These are phyloP conservation scores for Fistularia commersonii DNA, from an alignment of 2,797 vertebrate species.

Conservation along the genomic window DNA sequence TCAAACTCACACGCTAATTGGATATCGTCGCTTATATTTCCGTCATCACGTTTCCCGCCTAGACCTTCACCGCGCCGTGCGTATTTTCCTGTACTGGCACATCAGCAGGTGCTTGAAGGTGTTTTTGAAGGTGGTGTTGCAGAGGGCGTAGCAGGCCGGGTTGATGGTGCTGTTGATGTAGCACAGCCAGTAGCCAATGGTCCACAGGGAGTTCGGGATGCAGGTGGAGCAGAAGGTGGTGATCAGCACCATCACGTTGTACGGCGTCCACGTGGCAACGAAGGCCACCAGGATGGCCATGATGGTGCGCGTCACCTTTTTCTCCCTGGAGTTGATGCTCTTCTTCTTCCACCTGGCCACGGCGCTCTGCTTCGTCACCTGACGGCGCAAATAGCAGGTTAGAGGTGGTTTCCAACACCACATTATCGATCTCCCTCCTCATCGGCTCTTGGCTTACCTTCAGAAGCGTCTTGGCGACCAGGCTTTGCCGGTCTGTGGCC, in stretches of 20 bases:
- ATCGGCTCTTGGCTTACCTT: conserved; percentile 39
- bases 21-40: no score
- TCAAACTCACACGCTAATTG: no score
- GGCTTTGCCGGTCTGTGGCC: conserved; percentile 80
- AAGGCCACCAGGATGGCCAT: conserved; percentile 95
- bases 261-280: conserved; percentile 93
- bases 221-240: conserved; percentile 90
- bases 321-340: conserved; percentile 84
- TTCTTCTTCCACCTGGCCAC: conserved; percentile 72
- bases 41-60: no score
- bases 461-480: conserved; percentile 65
- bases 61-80: conserved; percentile 51
- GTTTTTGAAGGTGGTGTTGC: conserved; percentile 96
- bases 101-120: conserved; percentile 94
- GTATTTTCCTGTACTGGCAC: conserved; percentile 94
- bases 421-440: background rate
- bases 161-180: conserved; percentile 98
- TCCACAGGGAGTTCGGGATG: conserved; percentile 90
- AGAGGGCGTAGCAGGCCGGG: conserved; percentile 95
- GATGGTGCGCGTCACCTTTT: conserved; percentile 95
- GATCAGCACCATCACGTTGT: conserved; percentile 97
- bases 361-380: conserved; percentile 79
- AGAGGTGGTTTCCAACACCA: background rate
- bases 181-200: conserved; percentile 95
- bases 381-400: conserved; percentile 13